Evolutionary conservation across 2,888 invertebrate genomes (phyloP), one percentile per base, ranked within the genome.

Genomic region (Orthosia incerta): DNA sequence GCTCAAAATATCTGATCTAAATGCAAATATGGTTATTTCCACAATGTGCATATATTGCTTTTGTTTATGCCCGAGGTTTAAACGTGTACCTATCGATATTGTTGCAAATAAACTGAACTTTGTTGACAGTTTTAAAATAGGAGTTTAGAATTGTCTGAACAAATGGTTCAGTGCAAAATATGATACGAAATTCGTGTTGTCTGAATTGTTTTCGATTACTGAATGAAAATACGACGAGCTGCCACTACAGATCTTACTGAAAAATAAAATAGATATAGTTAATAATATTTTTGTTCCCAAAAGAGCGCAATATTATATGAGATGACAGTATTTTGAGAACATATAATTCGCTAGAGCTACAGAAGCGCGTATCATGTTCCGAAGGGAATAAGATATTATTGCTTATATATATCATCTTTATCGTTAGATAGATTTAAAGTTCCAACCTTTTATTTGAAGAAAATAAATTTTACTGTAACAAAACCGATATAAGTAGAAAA

Each of bases 1-100:
- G 90, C 90, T 92, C 81, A 91, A 92, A 94, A 94, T 93, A 93
- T 83, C 86, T 89, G 89, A 90, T 93, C 89, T 92, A 93, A 91
- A 94, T 93, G 89, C 89, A 93, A 93, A 93, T 90, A 85, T 80
- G 86, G 88, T 90, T 90, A 90, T 91, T 91, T 91, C 79, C 83
- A 89, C 84, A 86, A 87, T 87, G 84, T 87, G 84, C 87, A 88
- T 87, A 74, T 70, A 76, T 77, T 79, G 79, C 75, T 83, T 78
- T 82, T 79, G 50, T 80, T 80, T 77, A 82, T 74, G 55, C 76
- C 56, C 53, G 53, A 76, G 73, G 82, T 59, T n/a, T 73, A 55
- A 69, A 77, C 45, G 31, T 26, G 55, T 57, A 56, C 23, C 31
- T n/a, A 73, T 73, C 65, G 68, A 81, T 76, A 74, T 73, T 66